phyloP scores from a whole-genome alignment of 30 jellyfish, hydroid and myxozoan species.

The Turritopsis dohrnii region DNA sequence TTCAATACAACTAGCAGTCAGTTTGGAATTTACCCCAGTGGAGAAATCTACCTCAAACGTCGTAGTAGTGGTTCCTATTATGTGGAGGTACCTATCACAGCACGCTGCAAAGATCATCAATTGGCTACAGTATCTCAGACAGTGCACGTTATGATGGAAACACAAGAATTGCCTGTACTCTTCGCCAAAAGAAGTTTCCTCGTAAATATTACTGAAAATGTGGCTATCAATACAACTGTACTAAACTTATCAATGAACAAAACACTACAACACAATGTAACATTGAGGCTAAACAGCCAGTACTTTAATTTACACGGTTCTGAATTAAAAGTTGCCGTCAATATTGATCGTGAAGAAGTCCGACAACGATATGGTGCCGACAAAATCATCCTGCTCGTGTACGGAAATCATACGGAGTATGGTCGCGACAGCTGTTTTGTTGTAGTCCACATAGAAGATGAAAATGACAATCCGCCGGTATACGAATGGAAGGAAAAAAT shows the following conservation, averaged over 20 bases:
- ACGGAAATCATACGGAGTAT: not conserved
- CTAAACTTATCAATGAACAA: not conserved
- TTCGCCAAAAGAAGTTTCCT: not conserved
- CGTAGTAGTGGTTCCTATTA: not conserved
- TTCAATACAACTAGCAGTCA: not conserved
- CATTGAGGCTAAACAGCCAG: not conserved
- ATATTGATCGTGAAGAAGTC: constrained; percentile 5
- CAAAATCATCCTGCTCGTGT: not conserved
- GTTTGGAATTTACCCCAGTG: not conserved
- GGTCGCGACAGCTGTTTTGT: not conserved
- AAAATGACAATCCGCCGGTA: constrained; percentile 27
- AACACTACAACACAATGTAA: not conserved
- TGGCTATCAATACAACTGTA: not conserved
- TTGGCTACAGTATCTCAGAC: not conserved
- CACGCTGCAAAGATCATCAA: not conserved
- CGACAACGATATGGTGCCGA: not conserved
- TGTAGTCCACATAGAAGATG: constrained; percentile 7
- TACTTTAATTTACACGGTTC: not conserved
- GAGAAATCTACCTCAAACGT: not conserved
- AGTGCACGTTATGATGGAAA: not conserved
- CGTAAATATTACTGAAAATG: not conserved
- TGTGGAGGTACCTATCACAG: not conserved
- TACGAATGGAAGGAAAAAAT: not conserved
- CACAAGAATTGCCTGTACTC: not conserved
- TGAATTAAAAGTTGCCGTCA: not conserved